Evolutionary conservation across 1,140 invertebrate genomes (phyloP), one percentile per base, ranked within the genome.

Genomic region (Heliconius hewitsoni): DNA sequence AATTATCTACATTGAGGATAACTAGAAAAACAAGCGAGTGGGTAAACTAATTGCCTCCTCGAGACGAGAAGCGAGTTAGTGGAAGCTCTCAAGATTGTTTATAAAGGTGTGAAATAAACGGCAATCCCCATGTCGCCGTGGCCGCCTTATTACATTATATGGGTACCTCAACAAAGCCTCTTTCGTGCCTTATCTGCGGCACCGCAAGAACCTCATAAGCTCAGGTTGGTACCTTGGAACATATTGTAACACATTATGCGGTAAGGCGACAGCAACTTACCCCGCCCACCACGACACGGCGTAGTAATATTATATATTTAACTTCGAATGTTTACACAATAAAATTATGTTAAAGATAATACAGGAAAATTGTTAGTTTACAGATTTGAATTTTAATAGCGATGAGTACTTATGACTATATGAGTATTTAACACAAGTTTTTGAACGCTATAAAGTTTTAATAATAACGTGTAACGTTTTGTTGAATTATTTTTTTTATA

Each of bases 181-280:
- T 84, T 81, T 77, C 91, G 91, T 92, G 91, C 90, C 90, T 92
- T 93, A 93, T 93, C 91, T 90, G 84, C 82, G 83, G 86, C 83
- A 85, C 86, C 86, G 83, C 83, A 88, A 89, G 89, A 89, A 86
- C 85, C 86, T 89, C 86, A 89, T 93, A 91, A 90, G 87, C 89
- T 82, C 84, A 89, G 83, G 84, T 91, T 89, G 90, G 91, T 92
- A 92, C 91, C 90, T 90, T 83, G 80, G 85, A 92, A 93, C 89
- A 92, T 87, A 91, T 93, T 91, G 76, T 73, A 78, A 74, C 71
- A 78, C 52, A 78, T 78, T 78, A 66, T 55, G 73, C 73, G 71
- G 72, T 42, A 71, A 79, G 66, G 39, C 60, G 71, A 80, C 74
- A 42, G 79, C 85, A 84, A 85, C 86, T 88, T 86, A 81, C 86